Evolutionary conservation across 1,140 invertebrate species (phyloP).

Genomic region (Hesperophylax magnus): DNA sequence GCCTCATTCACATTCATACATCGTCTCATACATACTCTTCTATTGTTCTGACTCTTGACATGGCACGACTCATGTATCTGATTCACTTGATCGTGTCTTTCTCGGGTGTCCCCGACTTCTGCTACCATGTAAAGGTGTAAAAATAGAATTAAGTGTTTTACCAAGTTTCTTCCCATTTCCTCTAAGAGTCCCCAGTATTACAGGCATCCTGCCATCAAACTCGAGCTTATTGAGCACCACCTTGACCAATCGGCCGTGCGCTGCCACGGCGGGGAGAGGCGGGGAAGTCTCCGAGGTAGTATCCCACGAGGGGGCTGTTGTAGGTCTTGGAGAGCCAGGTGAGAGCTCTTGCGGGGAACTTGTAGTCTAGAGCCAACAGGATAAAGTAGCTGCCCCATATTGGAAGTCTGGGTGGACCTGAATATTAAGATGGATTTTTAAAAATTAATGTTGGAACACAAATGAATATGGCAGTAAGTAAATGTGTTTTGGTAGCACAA

Average conservation of each 20-base stretch:
- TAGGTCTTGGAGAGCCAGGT: conserved; percentile 23
- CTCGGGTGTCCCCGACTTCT: no score
- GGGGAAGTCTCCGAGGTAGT: conserved; percentile 32
- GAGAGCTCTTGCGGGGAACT: conserved; percentile 34
- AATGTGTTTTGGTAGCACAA: no score
- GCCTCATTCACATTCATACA: no score
- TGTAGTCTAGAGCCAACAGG: conserved; percentile 41
- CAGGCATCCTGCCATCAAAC: conserved; percentile 51
- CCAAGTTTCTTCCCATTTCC: conserved; percentile 64
- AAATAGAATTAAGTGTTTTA: conserved; percentile 46
- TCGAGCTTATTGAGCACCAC: conserved; percentile 24
- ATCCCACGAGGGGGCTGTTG: conserved; percentile 36
- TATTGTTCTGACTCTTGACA: no score
- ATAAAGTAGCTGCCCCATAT: conserved; percentile 48
- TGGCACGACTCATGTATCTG: no score
- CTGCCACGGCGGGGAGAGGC: conserved; percentile 17
- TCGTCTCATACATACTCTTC: no score
- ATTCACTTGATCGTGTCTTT: no score
- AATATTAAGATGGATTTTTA: background rate
- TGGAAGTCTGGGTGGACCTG: conserved; percentile 42
- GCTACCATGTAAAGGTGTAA: no score
- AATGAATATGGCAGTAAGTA: background rate
- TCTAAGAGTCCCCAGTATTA: conserved; percentile 61
- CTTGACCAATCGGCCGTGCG: conserved; percentile 27
- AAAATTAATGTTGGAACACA: background rate